Conservation (phyloP, 1,140 invertebrate genomes). For the Nebria ingens region DNA sequence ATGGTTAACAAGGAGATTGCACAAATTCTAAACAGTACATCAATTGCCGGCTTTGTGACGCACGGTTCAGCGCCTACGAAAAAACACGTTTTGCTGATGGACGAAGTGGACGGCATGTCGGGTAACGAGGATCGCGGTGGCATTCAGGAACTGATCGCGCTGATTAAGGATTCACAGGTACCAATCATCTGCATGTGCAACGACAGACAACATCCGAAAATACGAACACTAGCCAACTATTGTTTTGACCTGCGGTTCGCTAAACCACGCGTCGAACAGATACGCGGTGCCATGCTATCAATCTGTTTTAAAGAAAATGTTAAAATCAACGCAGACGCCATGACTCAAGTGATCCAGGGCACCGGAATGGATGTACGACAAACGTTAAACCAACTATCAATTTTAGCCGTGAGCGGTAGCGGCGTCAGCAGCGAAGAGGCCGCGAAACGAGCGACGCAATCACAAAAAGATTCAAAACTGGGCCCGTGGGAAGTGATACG, state of each 20-base stretch:
- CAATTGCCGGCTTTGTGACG: conserved; percentile 48
- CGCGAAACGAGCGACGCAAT: conserved; percentile 42
- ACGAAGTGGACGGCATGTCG: conserved; percentile 99
- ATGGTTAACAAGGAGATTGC: conserved; percentile 74
- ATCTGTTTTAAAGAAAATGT: conserved; percentile 89
- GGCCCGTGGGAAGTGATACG: conserved; percentile 90
- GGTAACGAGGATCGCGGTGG: conserved; percentile 98
- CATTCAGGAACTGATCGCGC: conserved; percentile 81
- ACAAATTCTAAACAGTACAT: conserved; percentile 63
- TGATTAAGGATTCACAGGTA: conserved; percentile 85
- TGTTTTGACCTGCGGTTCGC: conserved; percentile 86
- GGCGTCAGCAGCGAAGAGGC: conserved; percentile 38
- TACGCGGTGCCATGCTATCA: conserved; percentile 80
- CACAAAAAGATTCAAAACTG: conserved; percentile 76
- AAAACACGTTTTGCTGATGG: conserved; percentile 94
- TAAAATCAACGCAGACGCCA: conserved; percentile 61
- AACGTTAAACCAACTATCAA: conserved; percentile 76
- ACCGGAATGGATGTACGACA: conserved; percentile 92
- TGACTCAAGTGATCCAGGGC: conserved; percentile 76
- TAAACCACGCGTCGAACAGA: conserved; percentile 79
- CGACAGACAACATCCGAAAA: conserved; percentile 89
- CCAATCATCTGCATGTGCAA: conserved; percentile 99
- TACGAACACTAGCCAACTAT: conserved; percentile 85
- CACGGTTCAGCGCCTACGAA: conserved; percentile 27
- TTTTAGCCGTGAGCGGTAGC: conserved; percentile 55